phyloP scores from a whole-genome alignment of 2,113 vertebrate species.

The Poeciliopsis retropinna region DNA sequence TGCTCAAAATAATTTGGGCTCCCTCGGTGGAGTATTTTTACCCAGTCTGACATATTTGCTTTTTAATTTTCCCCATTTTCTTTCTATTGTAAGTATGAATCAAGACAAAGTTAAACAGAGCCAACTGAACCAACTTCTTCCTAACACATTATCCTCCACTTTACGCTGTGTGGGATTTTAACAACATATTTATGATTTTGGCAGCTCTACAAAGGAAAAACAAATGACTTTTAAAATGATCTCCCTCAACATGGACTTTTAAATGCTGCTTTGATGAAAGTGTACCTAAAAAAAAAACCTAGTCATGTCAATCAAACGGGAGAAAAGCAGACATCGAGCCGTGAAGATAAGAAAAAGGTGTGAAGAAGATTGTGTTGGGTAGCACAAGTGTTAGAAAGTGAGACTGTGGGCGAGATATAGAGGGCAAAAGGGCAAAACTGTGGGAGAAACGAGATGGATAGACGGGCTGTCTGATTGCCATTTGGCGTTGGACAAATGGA shows the following conservation, averaged over 20 bases:
- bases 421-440: conserved; percentile 20
- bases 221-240: neutral
- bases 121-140: neutral
- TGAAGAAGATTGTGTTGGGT: neutral
- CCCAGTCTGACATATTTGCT: neutral
- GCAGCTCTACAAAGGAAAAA: neutral
- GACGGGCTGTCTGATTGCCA: conserved; percentile 38
- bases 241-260: conserved; percentile 10
- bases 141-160: neutral
- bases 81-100: no score
- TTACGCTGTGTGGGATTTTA: neutral
- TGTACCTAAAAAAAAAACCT: conserved; percentile 11
- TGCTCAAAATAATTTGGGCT: neutral
- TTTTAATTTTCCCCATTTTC: no score
- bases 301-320: conserved; percentile 10
- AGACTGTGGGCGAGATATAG: conserved; percentile 23
- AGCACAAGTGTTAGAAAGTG: conserved; percentile 7
- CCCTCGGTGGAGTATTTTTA: neutral
- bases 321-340: neutral
- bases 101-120: neutral
- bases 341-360: neutral
- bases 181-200: conserved; percentile 7
- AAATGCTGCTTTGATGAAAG: conserved; percentile 4
- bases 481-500: conserved; percentile 46
- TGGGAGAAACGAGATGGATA: conserved; percentile 22